These are phyloP conservation scores for Lamellibrachia luymesi DNA, from an alignment of 1,140 invertebrate genomes.

Conservation along the genomic window DNA sequence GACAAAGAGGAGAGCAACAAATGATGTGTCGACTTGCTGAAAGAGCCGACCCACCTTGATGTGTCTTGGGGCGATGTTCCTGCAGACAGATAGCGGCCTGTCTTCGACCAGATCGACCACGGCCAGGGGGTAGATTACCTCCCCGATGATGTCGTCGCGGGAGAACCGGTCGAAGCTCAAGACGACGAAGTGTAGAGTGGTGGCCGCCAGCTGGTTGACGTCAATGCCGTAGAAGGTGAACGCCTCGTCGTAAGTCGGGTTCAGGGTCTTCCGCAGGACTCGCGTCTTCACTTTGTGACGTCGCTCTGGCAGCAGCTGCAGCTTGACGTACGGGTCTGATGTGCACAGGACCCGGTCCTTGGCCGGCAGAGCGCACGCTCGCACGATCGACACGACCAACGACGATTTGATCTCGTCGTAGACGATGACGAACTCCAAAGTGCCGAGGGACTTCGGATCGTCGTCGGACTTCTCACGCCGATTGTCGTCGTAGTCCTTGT, in stretches of 20 bases:
- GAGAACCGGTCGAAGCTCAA: conserved; percentile 90
- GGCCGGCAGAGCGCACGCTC: conserved; percentile 25
- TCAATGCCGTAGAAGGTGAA: conserved; percentile 77
- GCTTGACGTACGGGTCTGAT: conserved; percentile 84
- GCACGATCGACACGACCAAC: conserved; percentile 85
- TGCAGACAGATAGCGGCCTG: conserved; percentile 37
- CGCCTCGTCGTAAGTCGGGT: conserved; percentile 83
- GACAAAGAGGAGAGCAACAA: neutral
- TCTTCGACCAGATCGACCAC: conserved; percentile 46
- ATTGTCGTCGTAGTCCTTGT: conserved; percentile 60
- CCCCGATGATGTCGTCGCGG: conserved; percentile 83
- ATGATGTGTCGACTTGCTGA: neutral
- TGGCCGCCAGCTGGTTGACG: conserved; percentile 70
- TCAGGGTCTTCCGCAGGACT: conserved; percentile 78
- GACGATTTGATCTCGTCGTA: conserved; percentile 87
- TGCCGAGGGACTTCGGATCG: conserved; percentile 65
- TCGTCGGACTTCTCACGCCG: conserved; percentile 29
- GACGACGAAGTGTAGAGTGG: conserved; percentile 76
- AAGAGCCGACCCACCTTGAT: conserved; percentile 43
- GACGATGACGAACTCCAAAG: conserved; percentile 71
- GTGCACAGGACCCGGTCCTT: conserved; percentile 63
- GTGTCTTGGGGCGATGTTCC: conserved; percentile 49
- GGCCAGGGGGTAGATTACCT: conserved; percentile 64
- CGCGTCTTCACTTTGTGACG: conserved; percentile 86
- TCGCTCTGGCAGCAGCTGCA: conserved; percentile 80